phyloP scores from a whole-genome alignment of 37 sponge, comb jelly and placozoan species.

The Tethya wilhelma region DNA sequence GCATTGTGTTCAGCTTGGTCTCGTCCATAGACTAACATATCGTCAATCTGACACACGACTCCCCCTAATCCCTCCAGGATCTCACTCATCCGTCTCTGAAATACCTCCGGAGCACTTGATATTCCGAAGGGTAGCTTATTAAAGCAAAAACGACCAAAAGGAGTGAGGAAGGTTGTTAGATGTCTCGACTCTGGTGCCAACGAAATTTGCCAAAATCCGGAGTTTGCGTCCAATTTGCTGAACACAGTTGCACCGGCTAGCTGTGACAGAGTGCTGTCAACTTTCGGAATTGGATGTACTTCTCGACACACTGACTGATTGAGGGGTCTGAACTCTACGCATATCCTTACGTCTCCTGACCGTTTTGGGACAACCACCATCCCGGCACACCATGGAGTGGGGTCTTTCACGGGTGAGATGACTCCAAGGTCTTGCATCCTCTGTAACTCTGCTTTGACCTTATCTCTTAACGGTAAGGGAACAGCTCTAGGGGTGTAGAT shows the following conservation, averaged over 20 bases:
- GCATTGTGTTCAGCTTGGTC: conserved; percentile 44
- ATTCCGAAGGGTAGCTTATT: conserved; percentile 59
- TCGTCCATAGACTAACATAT: conserved; percentile 28
- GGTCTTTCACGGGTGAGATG: conserved; percentile 27
- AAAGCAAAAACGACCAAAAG: conserved; percentile 44
- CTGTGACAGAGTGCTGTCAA: conserved; percentile 47
- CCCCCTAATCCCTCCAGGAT: conserved; percentile 43
- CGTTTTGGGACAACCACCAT: conserved; percentile 54
- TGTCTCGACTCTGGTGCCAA: conserved; percentile 9
- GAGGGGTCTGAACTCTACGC: conserved; percentile 37
- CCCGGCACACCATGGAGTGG: conserved; percentile 55
- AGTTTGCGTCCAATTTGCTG: conserved; percentile 50
- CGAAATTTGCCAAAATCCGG: conserved; percentile 66
- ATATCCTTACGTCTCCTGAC: conserved; percentile 26
- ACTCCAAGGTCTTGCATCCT: conserved; percentile 46
- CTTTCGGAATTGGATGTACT: conserved; percentile 56
- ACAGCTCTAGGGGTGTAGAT: conserved; percentile 30
- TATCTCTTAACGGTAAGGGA: conserved; percentile 15
- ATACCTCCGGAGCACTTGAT: conserved; percentile 59
- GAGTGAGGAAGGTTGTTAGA: conserved; percentile 55
- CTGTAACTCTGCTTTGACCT: conserved; percentile 33
- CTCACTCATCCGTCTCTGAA: conserved; percentile 48
- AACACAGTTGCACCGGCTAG: conserved; percentile 43
- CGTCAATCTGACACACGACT: conserved; percentile 53
- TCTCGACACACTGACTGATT: conserved; percentile 48